Percentiles rank a stretch among this genome's conserved stretches.
phyloP scores from a whole-genome alignment of 30 jellyfish, hydroid and myxozoan species.

The Turritopsis rubra region DNA sequence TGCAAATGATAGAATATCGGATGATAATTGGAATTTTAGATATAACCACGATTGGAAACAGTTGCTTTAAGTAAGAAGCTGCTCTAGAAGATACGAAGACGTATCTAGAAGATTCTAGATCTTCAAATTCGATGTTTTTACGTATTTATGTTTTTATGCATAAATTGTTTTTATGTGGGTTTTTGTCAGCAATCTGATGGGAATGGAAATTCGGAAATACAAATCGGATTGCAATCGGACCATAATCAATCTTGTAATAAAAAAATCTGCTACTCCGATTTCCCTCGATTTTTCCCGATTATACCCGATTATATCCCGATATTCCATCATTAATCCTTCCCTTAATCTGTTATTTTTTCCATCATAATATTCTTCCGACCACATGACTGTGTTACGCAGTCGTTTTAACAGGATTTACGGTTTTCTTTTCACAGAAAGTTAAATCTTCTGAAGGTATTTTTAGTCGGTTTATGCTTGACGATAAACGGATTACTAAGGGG shows the following conservation, averaged over 20 bases:
- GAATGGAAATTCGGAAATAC: too few relatives aligned
- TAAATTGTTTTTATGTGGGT: too few relatives aligned
- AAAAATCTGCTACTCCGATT: too few relatives aligned
- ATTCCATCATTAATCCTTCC: not conserved
- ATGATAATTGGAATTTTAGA: not conserved
- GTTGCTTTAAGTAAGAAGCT: not conserved
- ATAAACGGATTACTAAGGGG: not conserved
- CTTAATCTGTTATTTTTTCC: not conserved
- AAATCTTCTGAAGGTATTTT: not conserved
- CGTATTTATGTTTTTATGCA: too few relatives aligned
- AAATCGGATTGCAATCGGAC: too few relatives aligned
- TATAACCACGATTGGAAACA: not conserved
- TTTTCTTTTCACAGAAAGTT: not conserved
- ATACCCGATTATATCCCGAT: not conserved
- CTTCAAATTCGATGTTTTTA: too few relatives aligned
- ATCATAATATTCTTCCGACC: not conserved
- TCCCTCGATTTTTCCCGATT: not conserved
- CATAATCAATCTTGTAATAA: too few relatives aligned
- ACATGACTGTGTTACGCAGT: not conserved
- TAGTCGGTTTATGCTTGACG: not conserved
- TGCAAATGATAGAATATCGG: not conserved
- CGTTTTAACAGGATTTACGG: not conserved
- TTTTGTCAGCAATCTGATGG: too few relatives aligned
- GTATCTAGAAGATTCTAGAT: not conserved
- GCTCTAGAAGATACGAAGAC: not conserved